Base-by-base conservation (phyloP, 1,140 invertebrate species). In the Tetramorium alpestre region DNA sequence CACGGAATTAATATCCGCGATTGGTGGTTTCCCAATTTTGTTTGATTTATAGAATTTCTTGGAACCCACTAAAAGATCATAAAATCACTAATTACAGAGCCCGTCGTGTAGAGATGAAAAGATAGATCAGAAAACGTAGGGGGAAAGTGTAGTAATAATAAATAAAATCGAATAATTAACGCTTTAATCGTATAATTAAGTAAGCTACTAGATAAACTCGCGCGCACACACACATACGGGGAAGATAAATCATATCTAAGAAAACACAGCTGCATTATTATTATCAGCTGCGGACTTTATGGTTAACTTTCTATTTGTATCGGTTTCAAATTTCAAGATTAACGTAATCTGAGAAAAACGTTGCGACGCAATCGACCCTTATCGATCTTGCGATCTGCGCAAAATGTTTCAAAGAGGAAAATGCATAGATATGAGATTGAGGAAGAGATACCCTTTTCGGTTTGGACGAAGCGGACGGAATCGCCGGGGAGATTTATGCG, bases 401-500 rank as follows among this genome's bases (percentile, higher is more conserved):
- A 1, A 25, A 69, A 22, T 18, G 25, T 60, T 10, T 10, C 2
- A 22, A 18, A 25, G 49, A 65, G 33, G 44, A 22, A 64, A 51
- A 65, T 44, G 69, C 69, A 41, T 18, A 16, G 41, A 60, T 33
- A 67, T 25, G 54, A 58, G 33, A 70, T 62, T n/a, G 18, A 18
- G 10, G 5, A 6, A 18, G 41, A 13, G 25, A 84, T 75, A 22
- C 16, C 4, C 25, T 38, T 38, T 18, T 25, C n/a, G 64, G 33
- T 60, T 25, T 41, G 56, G 58, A 75, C 47, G 22, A 47, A 75
- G 69, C 80, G 69, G 69, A 58, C 51, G 13, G 65, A 72, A 72
- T 73, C 67, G 69, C 69, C 54, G 13, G 11, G 69, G 67, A 84
- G 80, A 84, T 84, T 84, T 75, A 84, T 84, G 69, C 80, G 69